Percentiles rank a stretch among this genome's conserved stretches.
Evolutionary conservation across 1,140 invertebrate species (phyloP).

Genomic region (Melitaea cinxia): DNA sequence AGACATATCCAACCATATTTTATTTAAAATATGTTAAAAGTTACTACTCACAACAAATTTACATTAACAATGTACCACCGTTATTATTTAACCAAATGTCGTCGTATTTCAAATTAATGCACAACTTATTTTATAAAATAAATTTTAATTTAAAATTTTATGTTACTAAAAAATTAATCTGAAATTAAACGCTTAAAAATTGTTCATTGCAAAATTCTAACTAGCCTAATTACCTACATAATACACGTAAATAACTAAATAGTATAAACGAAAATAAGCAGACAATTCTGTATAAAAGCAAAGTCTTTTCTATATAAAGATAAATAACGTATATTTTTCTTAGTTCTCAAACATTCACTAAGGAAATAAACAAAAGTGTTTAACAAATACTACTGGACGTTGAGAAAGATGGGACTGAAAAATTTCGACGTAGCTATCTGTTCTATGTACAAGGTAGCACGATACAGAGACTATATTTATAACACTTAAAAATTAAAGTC

Average conservation of each 20-base stretch:
- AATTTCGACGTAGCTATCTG: conserved; percentile 57
- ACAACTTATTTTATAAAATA: no score
- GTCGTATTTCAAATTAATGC: no score
- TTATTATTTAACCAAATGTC: no score
- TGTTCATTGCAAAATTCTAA: no score
- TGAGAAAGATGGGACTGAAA: conserved; percentile 58
- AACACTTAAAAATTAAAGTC: conserved; percentile 5
- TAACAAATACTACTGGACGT: conserved; percentile 40
- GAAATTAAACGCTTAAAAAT: no score
- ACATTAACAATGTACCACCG: no score
- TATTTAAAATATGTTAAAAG: no score
- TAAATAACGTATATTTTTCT: background rate
- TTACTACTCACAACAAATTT: no score
- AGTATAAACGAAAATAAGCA: background rate
- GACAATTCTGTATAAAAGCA: background rate
- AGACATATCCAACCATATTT: no score
- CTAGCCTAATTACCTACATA: no score
- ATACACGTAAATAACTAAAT: background rate
- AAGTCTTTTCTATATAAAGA: background rate
- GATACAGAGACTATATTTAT: conserved; percentile 53
- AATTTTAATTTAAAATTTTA: no score
- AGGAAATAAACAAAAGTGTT: conserved; percentile 11
- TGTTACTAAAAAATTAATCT: no score
- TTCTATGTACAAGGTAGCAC: conserved; percentile 54
- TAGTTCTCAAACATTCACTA: conserved; percentile 21